A percentile compares a stretch with the other conserved stretches of the same genome.
Evolutionary conservation across 1,140 invertebrate genomes (phyloP).

Genomic region (Papilio machaon): DNA sequence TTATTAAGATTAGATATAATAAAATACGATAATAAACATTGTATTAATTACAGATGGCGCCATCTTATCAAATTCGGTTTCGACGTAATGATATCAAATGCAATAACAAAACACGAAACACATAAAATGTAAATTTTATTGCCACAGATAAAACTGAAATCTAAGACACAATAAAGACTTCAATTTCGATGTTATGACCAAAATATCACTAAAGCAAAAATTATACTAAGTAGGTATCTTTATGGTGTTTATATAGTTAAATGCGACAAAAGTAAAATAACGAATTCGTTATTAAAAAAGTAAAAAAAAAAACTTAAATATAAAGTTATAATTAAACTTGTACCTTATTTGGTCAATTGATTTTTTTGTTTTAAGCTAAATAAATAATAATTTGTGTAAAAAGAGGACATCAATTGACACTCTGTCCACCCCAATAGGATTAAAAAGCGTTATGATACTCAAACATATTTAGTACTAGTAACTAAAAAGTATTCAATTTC

Average conservation of each 20-base stretch:
- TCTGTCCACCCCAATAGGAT: not conserved
- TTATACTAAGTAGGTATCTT: not conserved
- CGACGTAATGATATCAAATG: not conserved
- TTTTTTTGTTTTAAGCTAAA: not conserved
- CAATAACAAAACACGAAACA: slow-evolving; percentile 8
- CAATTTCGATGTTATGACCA: not conserved
- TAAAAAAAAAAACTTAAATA: not conserved
- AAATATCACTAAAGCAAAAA: not conserved
- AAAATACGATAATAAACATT: slow-evolving; percentile 21
- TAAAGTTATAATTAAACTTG: no score
- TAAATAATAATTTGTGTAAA: not conserved
- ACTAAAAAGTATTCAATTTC: not conserved
- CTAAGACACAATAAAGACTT: not conserved
- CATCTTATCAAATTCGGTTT: slow-evolving; percentile 21
- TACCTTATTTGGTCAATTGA: not conserved
- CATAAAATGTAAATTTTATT: slow-evolving; percentile 23
- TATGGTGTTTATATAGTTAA: not conserved
- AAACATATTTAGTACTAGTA: not conserved
- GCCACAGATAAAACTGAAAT: not conserved
- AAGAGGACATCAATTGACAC: not conserved
- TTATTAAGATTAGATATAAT: slow-evolving; percentile 5
- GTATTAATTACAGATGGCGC: slow-evolving; percentile 14
- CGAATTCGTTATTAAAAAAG: no score
- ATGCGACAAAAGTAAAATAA: not conserved
- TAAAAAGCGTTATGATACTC: not conserved